A percentile compares a stretch with the other conserved stretches of the same genome.
These are phyloP conservation scores for Clarias batrachus DNA, from an alignment of 2,113 vertebrate species.

Conservation along the genomic window DNA sequence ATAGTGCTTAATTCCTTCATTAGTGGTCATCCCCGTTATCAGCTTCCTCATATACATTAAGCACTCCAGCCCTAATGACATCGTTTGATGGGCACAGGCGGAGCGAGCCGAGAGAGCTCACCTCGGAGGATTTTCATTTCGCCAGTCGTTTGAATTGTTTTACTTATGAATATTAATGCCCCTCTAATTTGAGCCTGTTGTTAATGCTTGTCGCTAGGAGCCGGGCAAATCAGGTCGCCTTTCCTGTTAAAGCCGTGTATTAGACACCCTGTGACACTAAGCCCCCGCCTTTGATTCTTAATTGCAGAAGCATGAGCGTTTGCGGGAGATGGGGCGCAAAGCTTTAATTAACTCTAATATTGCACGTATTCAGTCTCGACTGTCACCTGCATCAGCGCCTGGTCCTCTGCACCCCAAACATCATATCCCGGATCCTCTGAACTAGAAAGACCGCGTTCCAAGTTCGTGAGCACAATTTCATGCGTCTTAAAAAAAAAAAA, in stretches of 20 bases:
- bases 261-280: conserved; percentile 81
- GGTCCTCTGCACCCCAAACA: conserved; percentile 69
- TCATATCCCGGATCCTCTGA: conserved; percentile 65
- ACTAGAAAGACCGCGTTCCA: conserved; percentile 69
- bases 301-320: conserved; percentile 81
- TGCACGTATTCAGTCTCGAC: conserved; percentile 77
- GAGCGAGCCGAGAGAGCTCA: conserved; percentile 69
- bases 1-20: conserved; percentile 46
- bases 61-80: conserved; percentile 77
- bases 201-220: conserved; percentile 84
- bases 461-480: conserved; percentile 77
- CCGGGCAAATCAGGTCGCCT: conserved; percentile 77
- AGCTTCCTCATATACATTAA: conserved; percentile 74
- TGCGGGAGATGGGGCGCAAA: conserved; percentile 78
- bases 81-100: conserved; percentile 76
- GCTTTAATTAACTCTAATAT: conserved; percentile 85
- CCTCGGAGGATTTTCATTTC: conserved; percentile 77
- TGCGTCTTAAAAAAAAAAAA: conserved; percentile 69
- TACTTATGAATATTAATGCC: conserved; percentile 84
- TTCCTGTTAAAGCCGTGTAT: conserved; percentile 79
- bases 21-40: conserved; percentile 62
- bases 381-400: conserved; percentile 75
- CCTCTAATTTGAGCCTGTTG: conserved; percentile 81
- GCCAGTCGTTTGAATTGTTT: conserved; percentile 78
- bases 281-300: conserved; percentile 83